A percentile compares a stretch with the other conserved stretches of the same genome.
Evolutionary conservation across 2,888 invertebrate species (phyloP).

Genomic region (Bugula neritina): DNA sequence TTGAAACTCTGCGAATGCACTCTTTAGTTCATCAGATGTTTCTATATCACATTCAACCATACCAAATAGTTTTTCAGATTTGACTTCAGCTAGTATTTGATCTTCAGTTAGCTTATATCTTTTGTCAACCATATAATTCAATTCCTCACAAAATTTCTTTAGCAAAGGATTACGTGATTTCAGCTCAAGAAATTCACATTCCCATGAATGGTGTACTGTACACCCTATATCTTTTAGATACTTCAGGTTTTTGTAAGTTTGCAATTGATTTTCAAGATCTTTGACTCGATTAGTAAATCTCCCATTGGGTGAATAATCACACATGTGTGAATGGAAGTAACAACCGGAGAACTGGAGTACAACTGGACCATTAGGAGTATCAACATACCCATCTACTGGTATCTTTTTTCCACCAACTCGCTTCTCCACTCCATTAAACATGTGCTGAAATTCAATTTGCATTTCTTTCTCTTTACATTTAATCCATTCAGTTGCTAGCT

Average conservation of each 20-base stretch:
- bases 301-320: conserved; percentile 1
- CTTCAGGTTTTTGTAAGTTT: background rate
- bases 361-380: background rate
- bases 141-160: background rate
- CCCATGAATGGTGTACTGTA: background rate
- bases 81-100: background rate
- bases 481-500: conserved; percentile 11
- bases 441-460: background rate
- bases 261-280: background rate
- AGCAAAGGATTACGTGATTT: background rate
- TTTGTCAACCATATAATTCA: background rate
- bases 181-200: background rate
- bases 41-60: conserved; percentile 23
- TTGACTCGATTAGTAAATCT: background rate
- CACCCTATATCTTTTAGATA: background rate
- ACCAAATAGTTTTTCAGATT: conserved; percentile 16
- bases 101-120: background rate
- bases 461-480: background rate
- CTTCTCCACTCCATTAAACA: background rate
- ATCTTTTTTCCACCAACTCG: background rate
- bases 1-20: background rate
- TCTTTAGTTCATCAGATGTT: conserved; percentile 5
- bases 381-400: conserved; percentile 9
- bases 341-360: background rate
- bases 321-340: background rate